Conservation (phyloP, 2,797 vertebrate species). For the Cygnus olor region DNA sequence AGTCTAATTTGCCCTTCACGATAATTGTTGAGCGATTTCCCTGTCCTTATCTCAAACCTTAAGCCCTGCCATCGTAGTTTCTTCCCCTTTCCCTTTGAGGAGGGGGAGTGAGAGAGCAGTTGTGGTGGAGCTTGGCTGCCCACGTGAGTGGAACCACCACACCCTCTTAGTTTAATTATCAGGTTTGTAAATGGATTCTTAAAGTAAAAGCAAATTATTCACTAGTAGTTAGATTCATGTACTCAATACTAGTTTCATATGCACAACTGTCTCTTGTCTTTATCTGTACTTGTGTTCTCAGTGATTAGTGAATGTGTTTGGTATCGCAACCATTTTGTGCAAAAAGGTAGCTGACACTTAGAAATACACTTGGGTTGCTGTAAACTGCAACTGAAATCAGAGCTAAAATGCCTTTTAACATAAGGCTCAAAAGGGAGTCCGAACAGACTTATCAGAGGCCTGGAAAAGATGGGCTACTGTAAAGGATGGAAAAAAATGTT, state of each 20-base stretch:
- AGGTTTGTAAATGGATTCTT: not conserved
- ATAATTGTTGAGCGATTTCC: too few species aligned
- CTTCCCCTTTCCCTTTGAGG: too few species aligned
- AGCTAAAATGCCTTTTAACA: not conserved
- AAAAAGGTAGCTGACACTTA: not conserved
- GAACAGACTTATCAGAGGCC: not conserved
- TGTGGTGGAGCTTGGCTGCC: too few species aligned
- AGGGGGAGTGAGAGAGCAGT: too few species aligned
- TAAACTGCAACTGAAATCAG: not conserved
- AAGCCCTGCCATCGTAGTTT: too few species aligned
- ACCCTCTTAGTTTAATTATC: not conserved
- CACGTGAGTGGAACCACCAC: too few species aligned
- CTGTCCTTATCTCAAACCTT: too few species aligned
- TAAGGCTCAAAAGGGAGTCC: not conserved
- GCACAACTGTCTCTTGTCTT: not conserved
- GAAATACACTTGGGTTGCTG: too few species aligned
- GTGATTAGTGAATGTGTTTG: too few species aligned
- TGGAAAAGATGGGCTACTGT: not conserved
- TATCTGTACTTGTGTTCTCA: not conserved
- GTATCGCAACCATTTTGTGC: not conserved
- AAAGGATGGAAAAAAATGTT: not conserved
- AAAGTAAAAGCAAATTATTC: not conserved
- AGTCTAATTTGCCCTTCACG: too few species aligned
- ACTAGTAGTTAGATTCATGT: not conserved
- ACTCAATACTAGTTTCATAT: not conserved